Conservation (phyloP, 2,797 vertebrate genomes). For the Aselliscus stoliczkanus region DNA sequence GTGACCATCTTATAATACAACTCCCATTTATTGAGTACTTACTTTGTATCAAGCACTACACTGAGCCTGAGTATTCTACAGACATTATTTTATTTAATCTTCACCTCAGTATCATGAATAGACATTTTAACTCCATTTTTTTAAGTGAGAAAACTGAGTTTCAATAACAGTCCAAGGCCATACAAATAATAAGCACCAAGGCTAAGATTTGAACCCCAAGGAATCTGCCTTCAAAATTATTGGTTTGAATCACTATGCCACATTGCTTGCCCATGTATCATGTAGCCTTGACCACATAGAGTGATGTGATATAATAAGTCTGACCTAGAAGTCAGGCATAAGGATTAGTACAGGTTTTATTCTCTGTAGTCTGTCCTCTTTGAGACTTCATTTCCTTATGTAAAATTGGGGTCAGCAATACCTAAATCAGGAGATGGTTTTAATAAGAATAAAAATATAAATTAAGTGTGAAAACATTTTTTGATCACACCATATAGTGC, state of each 20-base stretch:
- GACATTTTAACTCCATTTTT: not conserved
- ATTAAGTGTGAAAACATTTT: not conserved
- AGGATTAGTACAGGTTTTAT: not conserved
- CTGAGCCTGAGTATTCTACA: not conserved
- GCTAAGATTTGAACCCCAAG: not conserved
- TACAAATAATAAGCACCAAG: not conserved
- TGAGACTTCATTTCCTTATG: not conserved
- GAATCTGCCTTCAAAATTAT: not conserved
- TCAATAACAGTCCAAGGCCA: not conserved
- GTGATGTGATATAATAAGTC: not conserved
- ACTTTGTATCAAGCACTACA: not conserved
- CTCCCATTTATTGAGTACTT: not conserved
- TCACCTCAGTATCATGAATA: not conserved
- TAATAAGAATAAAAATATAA: conserved; percentile 2
- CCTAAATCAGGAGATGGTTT: not conserved
- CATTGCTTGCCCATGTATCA: not conserved
- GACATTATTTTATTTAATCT: not conserved
- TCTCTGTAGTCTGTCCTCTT: not conserved
- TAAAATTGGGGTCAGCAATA: not conserved
- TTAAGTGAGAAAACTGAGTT: not conserved
- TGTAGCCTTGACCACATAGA: not conserved
- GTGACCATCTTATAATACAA: not conserved
- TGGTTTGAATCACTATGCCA: not conserved
- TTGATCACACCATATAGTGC: not conserved
- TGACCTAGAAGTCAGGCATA: not conserved